phyloP scores from a whole-genome alignment of 2,113 vertebrate species.

The Notothenia rossii region DNA sequence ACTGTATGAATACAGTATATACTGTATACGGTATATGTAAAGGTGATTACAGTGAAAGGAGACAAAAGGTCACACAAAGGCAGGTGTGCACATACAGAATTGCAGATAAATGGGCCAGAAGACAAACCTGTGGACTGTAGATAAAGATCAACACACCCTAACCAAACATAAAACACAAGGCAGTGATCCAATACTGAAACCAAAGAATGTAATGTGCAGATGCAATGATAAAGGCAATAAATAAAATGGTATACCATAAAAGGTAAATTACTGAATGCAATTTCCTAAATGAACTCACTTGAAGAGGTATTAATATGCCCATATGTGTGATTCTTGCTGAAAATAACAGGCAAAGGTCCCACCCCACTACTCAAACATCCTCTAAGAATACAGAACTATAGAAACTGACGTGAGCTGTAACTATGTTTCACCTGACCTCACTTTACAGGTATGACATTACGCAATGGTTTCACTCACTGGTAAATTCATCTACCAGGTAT shows the following conservation, averaged over 20 bases:
- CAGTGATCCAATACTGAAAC: neutral
- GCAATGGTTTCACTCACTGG: conserved; percentile 44
- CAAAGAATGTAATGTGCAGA: neutral
- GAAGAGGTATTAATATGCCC: neutral
- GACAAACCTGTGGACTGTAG: conserved; percentile 44
- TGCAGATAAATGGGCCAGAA: conserved; percentile 7
- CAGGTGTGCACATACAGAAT: conserved; percentile 20
- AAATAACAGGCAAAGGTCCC: neutral
- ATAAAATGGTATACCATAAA: neutral
- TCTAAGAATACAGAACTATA: conserved; percentile 11
- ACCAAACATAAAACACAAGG: conserved; percentile 48
- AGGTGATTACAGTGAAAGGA: neutral
- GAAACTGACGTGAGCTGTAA: conserved; percentile 4
- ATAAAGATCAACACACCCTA: conserved; percentile 61
- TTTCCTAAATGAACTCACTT: neutral
- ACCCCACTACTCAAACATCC: conserved; percentile 7
- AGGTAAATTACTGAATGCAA: neutral
- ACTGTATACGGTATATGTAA: neutral
- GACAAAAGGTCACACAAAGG: neutral
- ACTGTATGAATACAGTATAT: neutral
- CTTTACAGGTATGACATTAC: conserved; percentile 40
- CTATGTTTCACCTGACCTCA: conserved; percentile 49
- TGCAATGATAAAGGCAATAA: neutral
- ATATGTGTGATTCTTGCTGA: neutral
- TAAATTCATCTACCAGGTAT: too few relatives aligned